Percentiles rank a stretch among this genome's conserved stretches.
Evolutionary conservation across 1,140 invertebrate genomes (phyloP).

Genomic region (Drosophila parvula): DNA sequence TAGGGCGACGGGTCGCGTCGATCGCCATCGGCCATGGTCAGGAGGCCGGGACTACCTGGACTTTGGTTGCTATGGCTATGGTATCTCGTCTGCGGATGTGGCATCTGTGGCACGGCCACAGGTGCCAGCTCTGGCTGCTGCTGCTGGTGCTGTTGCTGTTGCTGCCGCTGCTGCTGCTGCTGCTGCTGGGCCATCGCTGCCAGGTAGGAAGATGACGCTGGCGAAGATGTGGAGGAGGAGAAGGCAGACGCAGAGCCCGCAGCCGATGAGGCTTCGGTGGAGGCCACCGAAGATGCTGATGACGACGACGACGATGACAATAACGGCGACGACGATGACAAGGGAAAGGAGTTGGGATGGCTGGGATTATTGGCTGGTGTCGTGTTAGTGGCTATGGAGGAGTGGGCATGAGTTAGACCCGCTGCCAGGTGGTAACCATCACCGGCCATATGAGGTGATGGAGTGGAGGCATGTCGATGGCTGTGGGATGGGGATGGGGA

Average conservation of each 20-base stretch:
- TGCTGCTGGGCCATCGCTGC: slow-evolving; percentile 52
- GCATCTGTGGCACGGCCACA: slow-evolving; percentile 20
- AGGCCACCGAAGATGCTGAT: slow-evolving; percentile 42
- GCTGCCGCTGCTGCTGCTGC: slow-evolving; percentile 43
- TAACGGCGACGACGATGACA: slow-evolving; percentile 51
- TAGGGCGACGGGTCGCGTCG: slow-evolving; percentile 86
- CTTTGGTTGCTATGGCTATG: slow-evolving; percentile 59
- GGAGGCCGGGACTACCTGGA: slow-evolving; percentile 77
- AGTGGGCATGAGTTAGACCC: slow-evolving; percentile 54
- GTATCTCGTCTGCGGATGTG: slow-evolving; percentile 53
- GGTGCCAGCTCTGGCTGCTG: slow-evolving; percentile 20
- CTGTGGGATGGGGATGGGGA: slow-evolving; percentile 30
- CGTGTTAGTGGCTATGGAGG: slow-evolving; percentile 36
- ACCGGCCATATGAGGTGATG: neutral
- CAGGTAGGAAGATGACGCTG: slow-evolving; percentile 50
- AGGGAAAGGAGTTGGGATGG: slow-evolving; percentile 57
- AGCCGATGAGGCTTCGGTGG: slow-evolving; percentile 34
- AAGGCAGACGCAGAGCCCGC: slow-evolving; percentile 37
- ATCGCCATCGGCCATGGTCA: slow-evolving; percentile 75
- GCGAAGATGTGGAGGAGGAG: slow-evolving; percentile 33
- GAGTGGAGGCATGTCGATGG: slow-evolving; percentile 14
- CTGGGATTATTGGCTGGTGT: slow-evolving; percentile 51
- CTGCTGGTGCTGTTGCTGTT: slow-evolving; percentile 37
- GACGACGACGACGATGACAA: slow-evolving; percentile 53
- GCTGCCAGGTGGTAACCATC: slow-evolving; percentile 40